Evolutionary conservation across 2,113 vertebrate species (phyloP), one percentile per base, ranked within the genome.

Genomic region (Colius striatus): DNA sequence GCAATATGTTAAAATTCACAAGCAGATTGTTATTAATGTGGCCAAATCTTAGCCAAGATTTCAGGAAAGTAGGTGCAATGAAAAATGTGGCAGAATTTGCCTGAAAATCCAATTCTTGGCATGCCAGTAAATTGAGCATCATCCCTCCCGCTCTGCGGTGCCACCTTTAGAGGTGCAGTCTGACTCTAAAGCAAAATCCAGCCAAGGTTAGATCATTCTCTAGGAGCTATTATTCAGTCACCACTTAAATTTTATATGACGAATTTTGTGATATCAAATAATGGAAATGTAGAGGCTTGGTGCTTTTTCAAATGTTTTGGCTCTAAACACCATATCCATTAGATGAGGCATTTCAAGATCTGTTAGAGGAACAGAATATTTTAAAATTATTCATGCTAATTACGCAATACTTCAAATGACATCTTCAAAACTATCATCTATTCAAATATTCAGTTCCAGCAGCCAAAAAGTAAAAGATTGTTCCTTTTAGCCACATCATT

Each of bases 261-360:
- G 87, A 51, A n/a, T 50, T 76, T 58, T 92, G 63, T 92, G 51
- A 93, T 87, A 61, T 6, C n/a, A 76, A 87, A 25, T 62, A 70
- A 26, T 29, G 55, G 51, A 85, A 94, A 85, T 34, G n/a, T 58
- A 71, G 2, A 84, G 55, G 10, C 55, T 86, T 86, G 43, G 6
- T 55, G 13, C 3, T 47, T 84, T 84, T 71, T 76, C 26, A 29
- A 91, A 30, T 51, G 79, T 68, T 63, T 94, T 80, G 63, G 20
- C 68, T 94, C 17, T 74, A 60, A 95, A 93, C 16, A 22, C 72
- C 47, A 11, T 15, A 54, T 58, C 32, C 43, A 76, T 73, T 76
- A 74, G 50, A 86, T 55, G 41, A 85, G 22, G 67, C 79, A 90
- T 94, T 88, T 77, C 38, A 90, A 88, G 68, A 67, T 80, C 51